Evolutionary conservation across 2,888 invertebrate species (phyloP).

Genomic region (Pseudoips prasinana): DNA sequence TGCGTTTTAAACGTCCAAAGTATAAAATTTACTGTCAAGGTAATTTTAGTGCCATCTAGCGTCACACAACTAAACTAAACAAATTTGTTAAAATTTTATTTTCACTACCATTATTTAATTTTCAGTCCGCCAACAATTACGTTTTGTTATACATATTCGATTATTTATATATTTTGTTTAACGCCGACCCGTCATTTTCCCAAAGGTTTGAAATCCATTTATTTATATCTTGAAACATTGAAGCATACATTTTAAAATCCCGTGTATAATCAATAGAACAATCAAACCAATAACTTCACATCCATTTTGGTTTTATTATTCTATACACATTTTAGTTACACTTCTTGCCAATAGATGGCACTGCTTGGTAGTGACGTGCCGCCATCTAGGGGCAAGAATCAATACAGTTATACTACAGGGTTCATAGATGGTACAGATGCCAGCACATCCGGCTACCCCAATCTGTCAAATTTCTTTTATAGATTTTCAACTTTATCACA

Average conservation of each 20-base stretch:
- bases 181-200: slow-evolving; percentile 37
- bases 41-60: not conserved
- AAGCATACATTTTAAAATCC: no score
- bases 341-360: slow-evolving; percentile 16
- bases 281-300: slow-evolving; percentile 8
- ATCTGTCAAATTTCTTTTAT: no score
- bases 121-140: slow-evolving; percentile 30
- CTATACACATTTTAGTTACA: slow-evolving; percentile 12
- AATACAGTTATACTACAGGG: slow-evolving; percentile 10
- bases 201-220: not conserved
- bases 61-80: slow-evolving; percentile 5
- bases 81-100: slow-evolving; percentile 11
- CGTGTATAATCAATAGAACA: slow-evolving; percentile 5
- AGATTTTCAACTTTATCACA: no score
- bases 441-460: no score
- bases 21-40: no score
- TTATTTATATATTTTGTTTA: slow-evolving; percentile 16
- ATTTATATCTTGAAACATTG: no score
- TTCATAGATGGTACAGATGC: no score
- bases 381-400: slow-evolving; percentile 18
- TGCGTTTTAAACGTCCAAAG: no score
- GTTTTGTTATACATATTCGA: slow-evolving; percentile 11
- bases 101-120: slow-evolving; percentile 22
- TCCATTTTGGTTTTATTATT: slow-evolving; percentile 13
- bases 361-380: slow-evolving; percentile 4